Evolutionary conservation across 2,113 vertebrate genomes (phyloP).

Genomic region (Pavo muticus): DNA sequence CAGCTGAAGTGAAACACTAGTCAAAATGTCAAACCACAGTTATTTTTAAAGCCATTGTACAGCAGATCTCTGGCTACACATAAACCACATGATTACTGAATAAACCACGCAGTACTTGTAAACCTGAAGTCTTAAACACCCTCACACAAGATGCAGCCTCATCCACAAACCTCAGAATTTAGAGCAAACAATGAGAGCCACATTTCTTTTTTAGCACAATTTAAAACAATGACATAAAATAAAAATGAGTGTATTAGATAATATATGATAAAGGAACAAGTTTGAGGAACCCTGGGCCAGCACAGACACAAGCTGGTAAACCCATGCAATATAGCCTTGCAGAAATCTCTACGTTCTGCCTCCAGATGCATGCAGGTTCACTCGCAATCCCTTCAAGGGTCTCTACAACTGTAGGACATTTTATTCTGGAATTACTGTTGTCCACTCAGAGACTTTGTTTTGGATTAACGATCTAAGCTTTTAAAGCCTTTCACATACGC

Average conservation of each 20-base stretch:
- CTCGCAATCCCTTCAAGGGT: not conserved
- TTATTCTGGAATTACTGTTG: not conserved
- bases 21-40: slow-evolving; percentile 20
- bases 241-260: not conserved
- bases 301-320: not conserved
- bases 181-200: not conserved
- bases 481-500: not conserved
- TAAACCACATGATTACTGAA: not conserved
- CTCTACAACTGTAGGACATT: not conserved
- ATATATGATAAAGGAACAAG: not conserved
- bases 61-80: not conserved
- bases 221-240: not conserved
- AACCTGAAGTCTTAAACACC: not conserved
- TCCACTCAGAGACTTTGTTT: not conserved
- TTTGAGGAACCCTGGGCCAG: not conserved
- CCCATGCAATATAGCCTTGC: not conserved
- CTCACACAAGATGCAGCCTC: not conserved
- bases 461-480: not conserved
- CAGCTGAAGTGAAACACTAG: slow-evolving; percentile 8
- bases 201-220: not conserved
- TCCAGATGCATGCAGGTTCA: rapidly evolving
- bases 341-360: not conserved
- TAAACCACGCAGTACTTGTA: not conserved
- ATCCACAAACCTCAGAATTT: not conserved
- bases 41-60: not conserved